Evolutionary conservation across 1,140 invertebrate genomes (phyloP), one percentile per base, ranked within the genome.

Genomic region (Bombus soroeensis): DNA sequence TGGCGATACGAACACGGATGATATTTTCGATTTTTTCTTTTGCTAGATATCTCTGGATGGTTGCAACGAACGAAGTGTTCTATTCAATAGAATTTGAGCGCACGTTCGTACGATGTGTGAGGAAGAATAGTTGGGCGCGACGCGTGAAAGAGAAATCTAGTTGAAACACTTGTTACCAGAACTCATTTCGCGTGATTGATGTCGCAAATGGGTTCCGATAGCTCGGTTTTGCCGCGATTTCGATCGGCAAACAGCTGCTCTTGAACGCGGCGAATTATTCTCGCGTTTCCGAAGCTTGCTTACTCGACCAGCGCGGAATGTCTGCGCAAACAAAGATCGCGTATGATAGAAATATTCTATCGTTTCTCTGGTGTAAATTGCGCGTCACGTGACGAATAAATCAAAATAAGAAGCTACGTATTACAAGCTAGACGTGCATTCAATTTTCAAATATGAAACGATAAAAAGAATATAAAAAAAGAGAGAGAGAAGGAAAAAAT

Each of bases 231-330:
- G 28, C 78, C 28, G 68, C 37, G 47, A 81, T 81, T 81, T 62
- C 70, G 70, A 81, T 81, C 80, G 57, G 53, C 70, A 59, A 81
- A 81, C 70, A 81, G 53, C 68, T 72, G 70, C 41, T 39, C 32
- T 22, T 37, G 43, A 12, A 47, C 47, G 37, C 39, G 32, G 53
- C 15, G 80, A 81, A 81, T 81, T 81, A 73, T 81, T 81, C 53
- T 62, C 80, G 37, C 80, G 47, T 73, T 81, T 81, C 80, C 80
- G 68, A 37, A 32, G 47, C 34, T 32, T 53, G 68, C 28, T 39
- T 32, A 10, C 8, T 43, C n/a, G 37, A 41, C 39, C 62, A 32
- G 59, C 25, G 18, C 41, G 64, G 28, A 71, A 57, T 71, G 78
- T 81, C 71, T 71, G 43, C 66, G 78, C 78, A 22, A 71, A 53